These are phyloP conservation scores for Tricholaema leucomelas DNA, from an alignment of 2,113 vertebrate genomes.

Conservation along the genomic window DNA sequence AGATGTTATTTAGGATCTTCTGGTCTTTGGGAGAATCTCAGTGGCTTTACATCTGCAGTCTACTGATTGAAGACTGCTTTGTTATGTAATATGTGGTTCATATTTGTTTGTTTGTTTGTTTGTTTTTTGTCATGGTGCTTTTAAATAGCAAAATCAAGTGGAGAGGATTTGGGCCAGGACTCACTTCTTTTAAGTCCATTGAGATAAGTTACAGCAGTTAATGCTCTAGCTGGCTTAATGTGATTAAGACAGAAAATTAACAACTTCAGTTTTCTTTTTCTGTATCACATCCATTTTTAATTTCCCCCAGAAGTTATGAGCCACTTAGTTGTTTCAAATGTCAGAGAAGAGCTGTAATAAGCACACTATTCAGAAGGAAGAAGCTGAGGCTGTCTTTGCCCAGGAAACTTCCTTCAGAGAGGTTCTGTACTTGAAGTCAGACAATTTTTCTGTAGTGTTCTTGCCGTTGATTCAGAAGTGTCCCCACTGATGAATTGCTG, in stretches of 20 bases:
- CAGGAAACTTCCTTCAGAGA: background rate
- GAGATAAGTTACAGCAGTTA: background rate
- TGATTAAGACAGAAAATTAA: background rate
- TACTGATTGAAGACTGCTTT: background rate
- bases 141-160: background rate
- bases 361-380: background rate
- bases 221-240: background rate
- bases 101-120: fast-evolving
- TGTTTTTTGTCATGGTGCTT: background rate
- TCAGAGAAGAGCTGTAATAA: background rate
- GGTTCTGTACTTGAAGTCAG: background rate
- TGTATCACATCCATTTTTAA: background rate
- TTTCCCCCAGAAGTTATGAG: background rate
- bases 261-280: background rate
- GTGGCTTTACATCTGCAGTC: background rate
- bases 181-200: background rate
- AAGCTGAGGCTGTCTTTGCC: background rate
- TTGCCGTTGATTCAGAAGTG: background rate
- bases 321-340: background rate
- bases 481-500: background rate
- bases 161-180: background rate
- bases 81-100: background rate
- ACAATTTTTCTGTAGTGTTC: background rate
- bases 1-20: background rate
- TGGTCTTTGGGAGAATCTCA: background rate